Base-by-base conservation (phyloP, 2,797 vertebrate genomes). In the Falco peregrinus region DNA sequence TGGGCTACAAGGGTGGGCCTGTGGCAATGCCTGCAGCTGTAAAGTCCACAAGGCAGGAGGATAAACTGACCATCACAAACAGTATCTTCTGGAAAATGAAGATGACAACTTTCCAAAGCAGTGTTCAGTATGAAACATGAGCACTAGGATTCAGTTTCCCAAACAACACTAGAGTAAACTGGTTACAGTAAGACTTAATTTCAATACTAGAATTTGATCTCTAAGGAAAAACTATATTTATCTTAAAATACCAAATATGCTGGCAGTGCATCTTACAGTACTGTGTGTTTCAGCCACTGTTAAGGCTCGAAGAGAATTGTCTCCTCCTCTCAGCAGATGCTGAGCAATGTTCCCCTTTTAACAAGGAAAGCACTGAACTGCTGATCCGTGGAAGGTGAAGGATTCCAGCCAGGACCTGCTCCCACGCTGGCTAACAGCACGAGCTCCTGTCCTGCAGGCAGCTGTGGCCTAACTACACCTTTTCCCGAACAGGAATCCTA, bases 191-290 rank as follows among this genome's bases (percentile, higher is more conserved):
- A 87, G 89, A 95, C 89, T 92, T 75, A 39, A 28, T 67, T 78
- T 88, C 76, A 77, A 53, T 86, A 87, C 89, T 88, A 87, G 94
- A 95, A 83, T 93, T 89, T 76, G 63, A 74, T 93, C 61, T 64
- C 91, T 97, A 95, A 83, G 87, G 97, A 97, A 97, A 83, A 76
- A 51, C 91, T 92, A 50, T 48, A 47, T 65, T 90, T 93, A 69
- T 87, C 65, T 69, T 85, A 94, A 95, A 95, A 94, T 95, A 94
- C 92, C 93, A 96, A 95, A 90, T 95, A 93, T 93, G 96, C 96
- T 97, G 97, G 97, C 95, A 96, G 95, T 96, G 95, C 94, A 92
- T 96, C 91, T 83, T 96, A 96, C 94, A 96, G 94, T 95, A 95
- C 94, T 92, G 82, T 95, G 84, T 89, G 69, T 96, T 95, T 85